Conservation (phyloP, 2,797 vertebrate genomes). For the Hippocampus kuda region DNA sequence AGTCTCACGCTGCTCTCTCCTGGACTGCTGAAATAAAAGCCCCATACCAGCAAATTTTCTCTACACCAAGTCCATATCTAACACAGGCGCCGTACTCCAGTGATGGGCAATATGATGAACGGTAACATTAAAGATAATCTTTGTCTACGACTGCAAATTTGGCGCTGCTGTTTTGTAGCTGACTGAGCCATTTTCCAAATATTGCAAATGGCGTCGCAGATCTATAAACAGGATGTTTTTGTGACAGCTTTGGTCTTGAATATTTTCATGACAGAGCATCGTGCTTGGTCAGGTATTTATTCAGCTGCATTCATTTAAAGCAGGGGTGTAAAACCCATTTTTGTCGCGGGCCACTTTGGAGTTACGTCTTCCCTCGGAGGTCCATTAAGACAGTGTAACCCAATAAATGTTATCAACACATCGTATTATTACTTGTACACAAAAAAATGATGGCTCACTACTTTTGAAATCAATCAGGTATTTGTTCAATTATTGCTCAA, state of each 20-base stretch:
- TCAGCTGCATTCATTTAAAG: background rate
- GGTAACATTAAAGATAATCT: background rate
- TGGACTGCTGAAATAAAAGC: constrained; percentile 12
- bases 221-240: background rate
- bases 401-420: no score
- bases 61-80: constrained; percentile 9
- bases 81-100: constrained; percentile 18
- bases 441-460: no score
- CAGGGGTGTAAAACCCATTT: no score
- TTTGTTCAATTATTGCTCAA: no score
- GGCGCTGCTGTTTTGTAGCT: background rate
- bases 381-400: background rate
- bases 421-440: no score
- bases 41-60: constrained; percentile 8
- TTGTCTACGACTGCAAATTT: background rate
- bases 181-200: background rate
- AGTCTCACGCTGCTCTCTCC: constrained; percentile 31
- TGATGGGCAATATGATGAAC: constrained; percentile 33
- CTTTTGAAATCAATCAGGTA: no score
- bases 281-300: background rate
- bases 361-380: no score
- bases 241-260: background rate
- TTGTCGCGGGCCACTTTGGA: no score
- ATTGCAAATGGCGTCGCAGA: background rate
- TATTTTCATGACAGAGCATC: background rate